Percentiles rank a stretch among this genome's conserved stretches.
These are phyloP conservation scores for Phoeniculus purpureus DNA, from an alignment of 2,797 vertebrate species.

Conservation along the genomic window DNA sequence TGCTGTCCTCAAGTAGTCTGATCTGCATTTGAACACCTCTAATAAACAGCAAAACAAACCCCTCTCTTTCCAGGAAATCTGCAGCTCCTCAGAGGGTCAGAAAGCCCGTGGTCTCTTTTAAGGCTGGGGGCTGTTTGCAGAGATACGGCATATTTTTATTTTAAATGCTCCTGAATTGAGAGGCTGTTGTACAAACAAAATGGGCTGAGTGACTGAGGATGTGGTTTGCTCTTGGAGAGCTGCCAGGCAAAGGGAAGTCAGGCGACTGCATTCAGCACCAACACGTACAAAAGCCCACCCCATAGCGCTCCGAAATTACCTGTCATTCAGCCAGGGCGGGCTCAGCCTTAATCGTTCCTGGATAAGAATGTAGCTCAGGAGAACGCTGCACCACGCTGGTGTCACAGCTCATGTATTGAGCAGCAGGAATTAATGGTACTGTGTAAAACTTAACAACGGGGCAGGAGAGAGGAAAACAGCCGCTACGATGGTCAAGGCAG, in stretches of 20 bases:
- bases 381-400: constrained; percentile 28
- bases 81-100: constrained; percentile 12
- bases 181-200: constrained; percentile 41
- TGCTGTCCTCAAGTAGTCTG: constrained; percentile 4
- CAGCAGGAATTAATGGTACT: constrained; percentile 61
- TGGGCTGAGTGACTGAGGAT: constrained; percentile 8
- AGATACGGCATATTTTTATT: constrained; percentile 19
- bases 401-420: constrained; percentile 49
- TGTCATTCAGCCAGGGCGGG: constrained; percentile 62
- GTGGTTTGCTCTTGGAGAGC: constrained; percentile 17
- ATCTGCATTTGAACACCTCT: constrained; percentile 49
- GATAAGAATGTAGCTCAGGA: constrained; percentile 55
- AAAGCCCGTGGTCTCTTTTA: constrained; percentile 12
- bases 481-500: neutral
- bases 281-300: constrained; percentile 27
- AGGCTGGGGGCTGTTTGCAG: neutral
- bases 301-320: constrained; percentile 62
- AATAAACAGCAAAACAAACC: neutral
- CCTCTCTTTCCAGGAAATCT: constrained; percentile 10
- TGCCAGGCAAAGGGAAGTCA: constrained; percentile 22
- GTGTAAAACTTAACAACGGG: constrained; percentile 23
- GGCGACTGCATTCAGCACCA: constrained; percentile 8
- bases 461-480: neutral
- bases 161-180: constrained; percentile 28
- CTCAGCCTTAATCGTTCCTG: constrained; percentile 60